These are phyloP conservation scores for Oreortyx pictus DNA, from an alignment of 2,797 vertebrate species.

Conservation along the genomic window DNA sequence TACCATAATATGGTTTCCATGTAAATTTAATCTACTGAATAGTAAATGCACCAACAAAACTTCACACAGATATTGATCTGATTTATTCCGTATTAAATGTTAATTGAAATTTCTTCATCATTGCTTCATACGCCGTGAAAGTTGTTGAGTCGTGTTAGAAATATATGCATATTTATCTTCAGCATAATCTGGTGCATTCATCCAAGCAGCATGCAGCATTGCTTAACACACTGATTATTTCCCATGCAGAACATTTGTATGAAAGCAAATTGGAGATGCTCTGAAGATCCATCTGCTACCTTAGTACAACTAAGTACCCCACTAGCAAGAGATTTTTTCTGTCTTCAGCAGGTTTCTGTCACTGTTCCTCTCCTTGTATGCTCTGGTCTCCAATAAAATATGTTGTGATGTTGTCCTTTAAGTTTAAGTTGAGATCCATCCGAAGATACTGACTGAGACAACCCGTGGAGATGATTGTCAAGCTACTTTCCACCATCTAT, in stretches of 20 bases:
- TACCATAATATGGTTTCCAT: neutral
- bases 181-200: neutral
- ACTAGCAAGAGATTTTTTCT: neutral
- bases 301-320: neutral
- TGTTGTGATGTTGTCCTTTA: neutral
- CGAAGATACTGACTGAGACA: too few relatives aligned
- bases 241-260: neutral
- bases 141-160: neutral
- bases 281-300: neutral
- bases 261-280: neutral
- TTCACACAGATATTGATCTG: neutral
- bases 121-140: neutral
- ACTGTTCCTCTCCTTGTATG: neutral
- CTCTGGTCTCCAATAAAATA: neutral
- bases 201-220: neutral
- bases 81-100: conserved; percentile 47
- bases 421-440: accelerated
- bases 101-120: conserved; percentile 17
- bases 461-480: too few relatives aligned
- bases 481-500: too few relatives aligned
- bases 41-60: neutral
- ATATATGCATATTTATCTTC: neutral
- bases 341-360: neutral
- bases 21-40: neutral
- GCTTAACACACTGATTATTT: neutral